Conservation (phyloP, 2,113 vertebrate genomes). For the Narcine bancroftii region DNA sequence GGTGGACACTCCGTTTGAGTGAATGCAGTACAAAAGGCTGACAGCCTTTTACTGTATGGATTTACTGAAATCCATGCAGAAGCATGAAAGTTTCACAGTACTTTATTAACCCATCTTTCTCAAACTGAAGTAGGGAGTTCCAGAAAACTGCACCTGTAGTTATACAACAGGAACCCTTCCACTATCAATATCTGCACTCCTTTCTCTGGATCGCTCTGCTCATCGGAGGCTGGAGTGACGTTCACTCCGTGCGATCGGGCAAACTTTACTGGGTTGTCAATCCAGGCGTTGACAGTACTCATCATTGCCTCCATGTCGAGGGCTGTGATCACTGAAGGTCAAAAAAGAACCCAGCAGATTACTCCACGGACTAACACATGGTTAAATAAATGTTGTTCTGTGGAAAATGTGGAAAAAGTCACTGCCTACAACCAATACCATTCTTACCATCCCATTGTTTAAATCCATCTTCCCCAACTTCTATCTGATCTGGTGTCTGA, state of each 20-base stretch:
- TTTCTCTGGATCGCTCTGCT: slow-evolving; percentile 43
- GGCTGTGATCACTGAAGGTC: slow-evolving; percentile 58
- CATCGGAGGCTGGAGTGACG: slow-evolving; percentile 43
- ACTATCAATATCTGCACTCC: slow-evolving; percentile 63
- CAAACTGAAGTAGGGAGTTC: slow-evolving; percentile 15
- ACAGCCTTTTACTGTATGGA: not conserved
- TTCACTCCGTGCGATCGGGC: slow-evolving; percentile 62
- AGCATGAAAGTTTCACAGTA: slow-evolving; percentile 6
- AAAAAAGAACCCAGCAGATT: slow-evolving; percentile 35
- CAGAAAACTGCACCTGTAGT: slow-evolving; percentile 52
- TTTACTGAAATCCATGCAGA: not conserved
- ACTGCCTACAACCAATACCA: slow-evolving; percentile 61
- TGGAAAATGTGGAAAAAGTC: slow-evolving; percentile 29
- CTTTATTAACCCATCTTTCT: not conserved
- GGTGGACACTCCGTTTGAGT: not conserved
- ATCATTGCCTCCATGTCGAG: slow-evolving; percentile 72
- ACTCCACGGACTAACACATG: slow-evolving; percentile 29
- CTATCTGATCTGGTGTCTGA: slow-evolving; percentile 75
- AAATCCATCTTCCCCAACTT: slow-evolving; percentile 72
- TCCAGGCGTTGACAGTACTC: slow-evolving; percentile 63
- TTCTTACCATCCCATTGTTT: slow-evolving; percentile 83
- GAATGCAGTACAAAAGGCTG: not conserved
- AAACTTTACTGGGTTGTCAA: slow-evolving; percentile 67
- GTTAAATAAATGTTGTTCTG: slow-evolving; percentile 31
- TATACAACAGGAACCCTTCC: slow-evolving; percentile 69